A percentile compares a stretch with the other conserved stretches of the same genome.
Evolutionary conservation across 2,113 vertebrate genomes (phyloP).

Genomic region (Okapia johnstoni): DNA sequence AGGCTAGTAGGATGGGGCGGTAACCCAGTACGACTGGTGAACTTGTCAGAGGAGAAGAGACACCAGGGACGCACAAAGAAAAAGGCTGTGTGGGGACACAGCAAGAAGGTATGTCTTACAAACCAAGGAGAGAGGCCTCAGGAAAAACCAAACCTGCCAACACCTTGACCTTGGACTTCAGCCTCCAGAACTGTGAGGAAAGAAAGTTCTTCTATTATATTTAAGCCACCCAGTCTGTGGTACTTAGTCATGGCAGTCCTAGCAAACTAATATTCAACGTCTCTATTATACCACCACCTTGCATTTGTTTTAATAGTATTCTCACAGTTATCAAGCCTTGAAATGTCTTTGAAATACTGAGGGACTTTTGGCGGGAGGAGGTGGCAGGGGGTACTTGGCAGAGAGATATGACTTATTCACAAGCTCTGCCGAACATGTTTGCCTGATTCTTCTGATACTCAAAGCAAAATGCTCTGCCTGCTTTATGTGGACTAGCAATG

Average conservation of each 20-base stretch:
- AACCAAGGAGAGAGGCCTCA: neutral
- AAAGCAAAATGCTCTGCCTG: neutral
- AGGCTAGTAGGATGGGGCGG: neutral
- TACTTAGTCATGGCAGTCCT: neutral
- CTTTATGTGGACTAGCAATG: neutral
- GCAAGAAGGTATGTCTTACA: neutral
- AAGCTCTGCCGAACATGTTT: neutral
- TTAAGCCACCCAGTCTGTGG: neutral
- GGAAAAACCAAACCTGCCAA: neutral
- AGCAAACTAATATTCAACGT: neutral
- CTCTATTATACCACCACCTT: neutral
- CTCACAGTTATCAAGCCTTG: neutral
- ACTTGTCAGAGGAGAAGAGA: neutral
- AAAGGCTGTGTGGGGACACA: neutral
- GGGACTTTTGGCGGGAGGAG: fast-evolving
- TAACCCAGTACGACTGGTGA: neutral
- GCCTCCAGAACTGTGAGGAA: neutral
- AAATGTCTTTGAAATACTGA: neutral
- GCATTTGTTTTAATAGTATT: neutral
- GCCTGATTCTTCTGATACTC: neutral
- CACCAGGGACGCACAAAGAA: neutral
- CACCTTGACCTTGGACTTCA: neutral
- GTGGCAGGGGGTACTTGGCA: fast-evolving
- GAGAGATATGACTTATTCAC: neutral
- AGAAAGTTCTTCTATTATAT: neutral